Percentiles rank a stretch among this genome's conserved stretches.
These are phyloP conservation scores for Hanleya hanleyi DNA, from an alignment of 2,888 invertebrate species.

Conservation along the genomic window DNA sequence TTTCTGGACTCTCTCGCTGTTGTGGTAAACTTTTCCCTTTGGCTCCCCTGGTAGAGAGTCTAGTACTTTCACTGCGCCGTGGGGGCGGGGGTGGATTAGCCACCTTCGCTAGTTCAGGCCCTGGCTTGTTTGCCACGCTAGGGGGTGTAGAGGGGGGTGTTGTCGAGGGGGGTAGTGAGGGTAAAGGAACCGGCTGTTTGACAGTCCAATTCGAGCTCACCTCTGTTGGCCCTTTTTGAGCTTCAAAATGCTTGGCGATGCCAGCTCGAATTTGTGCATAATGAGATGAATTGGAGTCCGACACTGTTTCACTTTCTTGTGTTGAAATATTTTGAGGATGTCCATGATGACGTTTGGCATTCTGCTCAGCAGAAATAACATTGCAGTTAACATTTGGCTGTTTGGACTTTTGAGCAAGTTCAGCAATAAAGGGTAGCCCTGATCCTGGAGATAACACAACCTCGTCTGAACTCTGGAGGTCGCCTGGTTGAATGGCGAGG, in stretches of 20 bases:
- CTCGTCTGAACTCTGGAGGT: slow-evolving; percentile 34
- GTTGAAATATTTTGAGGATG: too few species aligned
- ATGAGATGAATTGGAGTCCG: background rate
- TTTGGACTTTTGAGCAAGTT: slow-evolving; percentile 7
- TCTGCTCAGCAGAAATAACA: background rate
- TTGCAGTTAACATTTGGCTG: background rate
- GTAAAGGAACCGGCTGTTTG: background rate
- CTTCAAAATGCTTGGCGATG: background rate
- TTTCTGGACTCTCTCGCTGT: slow-evolving; percentile 21
- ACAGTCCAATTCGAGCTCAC: slow-evolving; percentile 16
- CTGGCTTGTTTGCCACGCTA: slow-evolving; percentile 10
- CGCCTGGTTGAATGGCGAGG: slow-evolving; percentile 28
- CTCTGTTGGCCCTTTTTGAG: background rate
- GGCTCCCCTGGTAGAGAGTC: slow-evolving; percentile 44
- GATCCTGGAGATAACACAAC: background rate
- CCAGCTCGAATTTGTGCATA: slow-evolving; percentile 17
- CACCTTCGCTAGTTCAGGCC: background rate
- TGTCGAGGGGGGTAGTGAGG: background rate
- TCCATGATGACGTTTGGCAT: background rate
- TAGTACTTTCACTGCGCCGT: slow-evolving; percentile 60
- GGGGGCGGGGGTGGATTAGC: slow-evolving; percentile 61
- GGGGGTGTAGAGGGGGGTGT: slow-evolving; percentile 23
- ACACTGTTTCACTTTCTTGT: too few species aligned
- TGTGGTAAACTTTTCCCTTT: background rate
- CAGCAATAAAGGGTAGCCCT: slow-evolving; percentile 3